A percentile compares a stretch with the other conserved stretches of the same genome.
phyloP scores from a whole-genome alignment of 2,888 invertebrate genomes.

The Balanococcus diminutus region DNA sequence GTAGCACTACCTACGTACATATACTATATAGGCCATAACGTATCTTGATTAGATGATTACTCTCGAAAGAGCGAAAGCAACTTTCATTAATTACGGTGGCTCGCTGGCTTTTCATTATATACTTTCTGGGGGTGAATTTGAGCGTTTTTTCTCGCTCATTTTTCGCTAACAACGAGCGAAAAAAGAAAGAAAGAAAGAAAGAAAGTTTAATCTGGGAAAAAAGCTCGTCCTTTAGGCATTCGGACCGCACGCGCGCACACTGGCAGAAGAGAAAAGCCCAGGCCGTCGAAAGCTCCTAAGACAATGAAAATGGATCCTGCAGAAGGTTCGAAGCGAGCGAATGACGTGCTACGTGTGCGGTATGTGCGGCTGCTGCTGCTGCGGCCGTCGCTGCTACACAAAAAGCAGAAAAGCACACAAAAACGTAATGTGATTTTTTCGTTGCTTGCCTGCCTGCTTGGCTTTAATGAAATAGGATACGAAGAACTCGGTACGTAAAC shows the following conservation, averaged over 20 bases:
- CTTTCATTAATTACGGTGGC: not conserved
- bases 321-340: not conserved
- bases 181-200: not conserved
- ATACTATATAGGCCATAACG: too few species aligned
- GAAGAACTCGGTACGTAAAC: not conserved
- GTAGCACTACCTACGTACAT: too few species aligned
- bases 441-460: not conserved
- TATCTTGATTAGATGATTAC: too few species aligned
- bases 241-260: not conserved
- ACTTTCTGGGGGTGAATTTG: not conserved
- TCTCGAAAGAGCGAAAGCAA: not conserved
- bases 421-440: constrained; percentile 30
- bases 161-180: not conserved
- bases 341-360: not conserved
- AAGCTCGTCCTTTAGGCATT: not conserved
- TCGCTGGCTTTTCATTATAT: not conserved
- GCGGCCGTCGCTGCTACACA: not conserved
- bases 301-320: not conserved
- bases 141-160: not conserved
- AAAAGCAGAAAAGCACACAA: not conserved
- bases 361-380: not conserved
- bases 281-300: not conserved
- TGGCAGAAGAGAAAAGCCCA: too few species aligned
- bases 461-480: constrained; percentile 25
- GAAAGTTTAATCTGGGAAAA: not conserved